These are phyloP conservation scores for Cherax quadricarinatus DNA, from an alignment of 1,140 invertebrate species.

Conservation along the genomic window DNA sequence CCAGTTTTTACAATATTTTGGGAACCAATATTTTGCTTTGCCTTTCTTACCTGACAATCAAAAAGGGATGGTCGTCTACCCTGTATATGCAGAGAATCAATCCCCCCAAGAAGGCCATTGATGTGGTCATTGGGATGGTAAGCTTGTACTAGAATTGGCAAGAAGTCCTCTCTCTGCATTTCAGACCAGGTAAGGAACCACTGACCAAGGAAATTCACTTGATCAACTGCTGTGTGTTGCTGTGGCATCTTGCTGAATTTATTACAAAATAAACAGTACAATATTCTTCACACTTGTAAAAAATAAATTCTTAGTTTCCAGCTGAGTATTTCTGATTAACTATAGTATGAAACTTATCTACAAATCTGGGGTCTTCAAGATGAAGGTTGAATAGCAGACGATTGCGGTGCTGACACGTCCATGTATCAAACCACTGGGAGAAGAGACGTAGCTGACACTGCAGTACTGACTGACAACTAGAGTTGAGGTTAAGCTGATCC, in stretches of 20 bases:
- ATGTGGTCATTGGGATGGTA: slow-evolving; percentile 67
- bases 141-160: slow-evolving; percentile 70
- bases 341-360: slow-evolving; percentile 54
- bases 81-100: slow-evolving; percentile 43
- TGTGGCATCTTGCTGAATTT: slow-evolving; percentile 58
- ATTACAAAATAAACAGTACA: background rate
- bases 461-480: slow-evolving; percentile 56
- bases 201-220: slow-evolving; percentile 70
- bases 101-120: slow-evolving; percentile 69
- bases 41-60: slow-evolving; percentile 65
- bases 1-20: no score
- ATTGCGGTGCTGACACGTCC: slow-evolving; percentile 60
- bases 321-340: slow-evolving; percentile 31
- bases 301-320: background rate
- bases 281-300: background rate
- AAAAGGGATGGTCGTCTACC: slow-evolving; percentile 70
- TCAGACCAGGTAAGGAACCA: slow-evolving; percentile 73
- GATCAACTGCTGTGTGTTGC: slow-evolving; percentile 63
- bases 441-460: slow-evolving; percentile 71
- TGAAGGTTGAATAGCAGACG: slow-evolving; percentile 52
- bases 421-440: slow-evolving; percentile 68
- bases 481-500: slow-evolving; percentile 63
- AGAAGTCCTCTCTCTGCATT: slow-evolving; percentile 73
- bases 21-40: background rate
- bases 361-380: slow-evolving; percentile 64